A percentile compares a stretch with the other conserved stretches of the same genome.
These are phyloP conservation scores for Zapornia atra DNA, from an alignment of 2,113 vertebrate species.

Conservation along the genomic window DNA sequence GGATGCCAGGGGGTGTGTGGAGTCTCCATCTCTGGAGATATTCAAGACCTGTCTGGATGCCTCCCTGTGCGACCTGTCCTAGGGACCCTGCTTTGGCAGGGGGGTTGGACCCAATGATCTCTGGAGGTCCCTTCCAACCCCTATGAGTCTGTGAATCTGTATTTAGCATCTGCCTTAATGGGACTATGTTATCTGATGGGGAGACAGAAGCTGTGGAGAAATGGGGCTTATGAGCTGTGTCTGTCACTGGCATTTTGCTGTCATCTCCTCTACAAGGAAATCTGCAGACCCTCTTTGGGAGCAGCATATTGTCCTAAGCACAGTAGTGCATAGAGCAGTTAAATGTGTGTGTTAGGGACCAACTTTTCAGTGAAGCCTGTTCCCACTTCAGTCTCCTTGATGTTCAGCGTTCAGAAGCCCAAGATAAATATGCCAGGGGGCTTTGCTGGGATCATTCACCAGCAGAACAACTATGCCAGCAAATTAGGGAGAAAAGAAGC, in stretches of 20 bases:
- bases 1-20: no score
- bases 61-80: no score
- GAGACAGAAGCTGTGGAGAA: background rate
- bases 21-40: no score
- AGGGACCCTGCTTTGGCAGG: no score
- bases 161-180: background rate
- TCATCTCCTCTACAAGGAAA: background rate
- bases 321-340: background rate
- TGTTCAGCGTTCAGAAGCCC: background rate
- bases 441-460: background rate
- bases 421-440: background rate
- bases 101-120: no score
- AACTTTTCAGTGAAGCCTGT: conserved; percentile 23
- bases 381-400: conserved; percentile 21
- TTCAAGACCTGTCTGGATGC: no score
- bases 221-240: background rate
- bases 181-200: background rate
- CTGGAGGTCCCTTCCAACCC: no score
- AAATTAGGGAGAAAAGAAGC: conserved; percentile 43
- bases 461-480: conserved; percentile 2
- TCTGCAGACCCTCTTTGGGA: background rate
- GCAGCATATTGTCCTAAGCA: background rate
- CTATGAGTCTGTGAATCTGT: background rate
- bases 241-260: background rate
- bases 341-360: background rate